Base-by-base conservation (phyloP, 2,888 invertebrate species). In the Caenorhabditis sp. region DNA sequence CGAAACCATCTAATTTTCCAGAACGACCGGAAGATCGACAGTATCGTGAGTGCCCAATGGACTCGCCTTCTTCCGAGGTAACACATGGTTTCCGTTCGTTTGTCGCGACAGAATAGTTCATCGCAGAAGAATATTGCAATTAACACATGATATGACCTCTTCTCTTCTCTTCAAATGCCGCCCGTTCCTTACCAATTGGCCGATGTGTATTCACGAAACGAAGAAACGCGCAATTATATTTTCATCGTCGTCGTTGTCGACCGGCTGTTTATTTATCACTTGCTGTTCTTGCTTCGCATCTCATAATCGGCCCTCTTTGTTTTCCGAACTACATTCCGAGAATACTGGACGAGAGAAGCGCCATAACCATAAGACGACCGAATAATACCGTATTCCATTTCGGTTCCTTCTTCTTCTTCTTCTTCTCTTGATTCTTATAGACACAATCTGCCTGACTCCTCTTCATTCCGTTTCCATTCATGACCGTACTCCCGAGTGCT, bases 91-190 rank as follows among this genome's bases (percentile, higher is more conserved):
- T 61, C 37, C 39, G n/a, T 39, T 39, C 39, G 11, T 13, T 5
- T 9, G 30, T 30, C 6, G 5, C 9, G 5, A 5, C 30, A 9
- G 30, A 9, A n/a, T n/a, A n/a, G n/a, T n/a, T n/a, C 30, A 9
- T 30, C 30, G 6, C 6, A 9, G 5, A 9, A 13, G 65, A 56
- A 68, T 68, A 50, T 58, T 43, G 59, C 58, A 68, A 68, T 68
- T 68, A 68, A 68, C 68, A 68, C 68, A 59, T 68, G 68, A 68
- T 59, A 68, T 58, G 68, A 68, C 68, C 68, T 68, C 66, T 48
- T 61, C 48, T 43, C 30, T 50, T 48, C 53, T n/a, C 45, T 24
- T 45, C 48, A 15, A 22, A 55, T 53, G 13, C 53, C 32, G 24
- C 13, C 37, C 53, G 37, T 20, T 53, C 22, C 61, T 48, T 37